Evolutionary conservation across 2,797 vertebrate species (phyloP), one percentile per base, ranked within the genome.

Genomic region (Cynopterus sphinx): DNA sequence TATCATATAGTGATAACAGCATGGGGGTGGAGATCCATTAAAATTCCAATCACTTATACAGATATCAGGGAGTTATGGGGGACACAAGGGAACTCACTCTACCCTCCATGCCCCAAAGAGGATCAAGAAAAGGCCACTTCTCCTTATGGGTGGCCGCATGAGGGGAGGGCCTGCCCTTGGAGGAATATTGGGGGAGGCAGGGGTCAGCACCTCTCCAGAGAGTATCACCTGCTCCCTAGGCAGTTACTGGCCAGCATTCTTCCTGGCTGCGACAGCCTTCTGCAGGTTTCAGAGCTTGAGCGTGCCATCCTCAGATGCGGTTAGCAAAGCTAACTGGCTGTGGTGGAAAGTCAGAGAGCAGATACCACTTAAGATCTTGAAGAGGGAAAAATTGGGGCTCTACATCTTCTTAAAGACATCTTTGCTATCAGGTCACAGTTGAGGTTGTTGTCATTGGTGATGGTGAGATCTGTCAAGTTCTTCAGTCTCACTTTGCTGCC

Each of bases 1-100:
- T 99, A 99, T 99, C 99, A 99, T 99, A 99, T 99, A 99, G 99
- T 99, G 99, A 99, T 99, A 99, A 99, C n/a, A 2, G 83, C 98
- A 98, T 19, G 41, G 84, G 71, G 10, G 82, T 67, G 65, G 68
- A 87, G 55, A 4, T 91, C 94, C 84, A 63, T 96, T 93, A 91
- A 97, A 96, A 98, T 94, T 91, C 78, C 67, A 24, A 92, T 95
- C 84, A 89, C 97, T 96, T 98, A 95, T 97, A 98, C 98, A 98
- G 92, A 98, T 97, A 89, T 97, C 96, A 97, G 74, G 59, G 68
- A 93, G 92, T 57, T 75, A 46, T 3, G 57, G 91, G 73, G 91
- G 87, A 7, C n/a, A 63, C 5, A 1, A 67, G 53, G 87, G 84
- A 46, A 61, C 88, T 63, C 70, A 51, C 83, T 84, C 84, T 33